Conservation (phyloP, 2,113 vertebrate genomes). For the Cyanoliseus patagonus region DNA sequence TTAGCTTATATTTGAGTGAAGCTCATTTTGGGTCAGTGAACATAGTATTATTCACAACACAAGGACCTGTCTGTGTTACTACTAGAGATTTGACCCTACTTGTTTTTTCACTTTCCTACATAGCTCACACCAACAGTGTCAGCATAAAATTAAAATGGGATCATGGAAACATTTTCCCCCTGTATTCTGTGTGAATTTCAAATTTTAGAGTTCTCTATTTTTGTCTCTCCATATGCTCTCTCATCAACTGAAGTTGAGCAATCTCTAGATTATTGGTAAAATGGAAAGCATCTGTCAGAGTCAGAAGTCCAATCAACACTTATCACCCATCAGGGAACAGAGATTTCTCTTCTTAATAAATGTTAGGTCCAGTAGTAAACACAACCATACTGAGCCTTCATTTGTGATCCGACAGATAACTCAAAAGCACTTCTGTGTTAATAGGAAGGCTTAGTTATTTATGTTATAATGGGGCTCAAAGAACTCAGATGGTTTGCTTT, state of each 20-base stretch:
- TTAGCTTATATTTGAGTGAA: not conserved
- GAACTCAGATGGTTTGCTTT: not conserved
- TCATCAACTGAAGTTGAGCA: not conserved
- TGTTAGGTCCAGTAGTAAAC: not conserved
- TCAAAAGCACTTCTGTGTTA: not conserved
- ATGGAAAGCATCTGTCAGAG: not conserved
- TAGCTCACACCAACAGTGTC: not conserved
- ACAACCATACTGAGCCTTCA: not conserved
- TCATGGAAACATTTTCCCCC: not conserved
- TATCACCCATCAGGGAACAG: not conserved
- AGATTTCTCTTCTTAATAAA: not conserved
- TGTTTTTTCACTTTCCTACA: not conserved
- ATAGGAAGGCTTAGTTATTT: not conserved
- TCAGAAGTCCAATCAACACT: not conserved
- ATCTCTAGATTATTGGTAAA: not conserved
- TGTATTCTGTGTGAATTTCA: not conserved
- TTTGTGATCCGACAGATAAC: not conserved
- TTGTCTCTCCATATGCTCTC: not conserved
- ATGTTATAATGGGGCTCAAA: not conserved
- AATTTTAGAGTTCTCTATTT: not conserved
- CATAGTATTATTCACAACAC: not conserved
- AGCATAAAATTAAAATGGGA: not conserved
- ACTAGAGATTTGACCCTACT: not conserved
- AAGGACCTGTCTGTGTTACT: not conserved
- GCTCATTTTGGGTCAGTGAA: not conserved